Evolutionary conservation across 2,797 vertebrate genomes (phyloP).

Genomic region (Chrysocyon brachyurus): DNA sequence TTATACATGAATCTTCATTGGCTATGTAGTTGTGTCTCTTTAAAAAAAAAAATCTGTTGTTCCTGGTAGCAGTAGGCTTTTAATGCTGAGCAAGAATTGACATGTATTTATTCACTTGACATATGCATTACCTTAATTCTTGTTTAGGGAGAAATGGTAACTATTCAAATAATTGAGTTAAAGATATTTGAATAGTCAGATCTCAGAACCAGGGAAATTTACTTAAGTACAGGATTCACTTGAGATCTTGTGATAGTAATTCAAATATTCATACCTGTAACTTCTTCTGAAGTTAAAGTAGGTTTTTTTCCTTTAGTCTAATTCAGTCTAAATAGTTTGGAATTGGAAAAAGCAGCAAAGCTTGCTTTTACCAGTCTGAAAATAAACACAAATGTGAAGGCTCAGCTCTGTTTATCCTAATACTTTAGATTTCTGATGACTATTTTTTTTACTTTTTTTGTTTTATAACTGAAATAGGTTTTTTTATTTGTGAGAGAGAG

Average conservation of each 20-base stretch:
- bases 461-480: slow-evolving; percentile 25
- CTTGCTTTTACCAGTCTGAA: slow-evolving; percentile 40
- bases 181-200: slow-evolving; percentile 49
- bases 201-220: slow-evolving; percentile 25
- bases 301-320: neutral
- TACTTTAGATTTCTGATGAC: slow-evolving; percentile 13
- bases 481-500: neutral
- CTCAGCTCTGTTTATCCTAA: slow-evolving; percentile 10
- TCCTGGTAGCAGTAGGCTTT: neutral
- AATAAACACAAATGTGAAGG: slow-evolving; percentile 35
- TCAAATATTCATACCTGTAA: slow-evolving; percentile 50
- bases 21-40: neutral
- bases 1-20: neutral
- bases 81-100: slow-evolving; percentile 52
- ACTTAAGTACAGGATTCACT: slow-evolving; percentile 52
- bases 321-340: slow-evolving; percentile 29
- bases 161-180: slow-evolving; percentile 48
- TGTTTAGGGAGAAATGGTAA: slow-evolving; percentile 21
- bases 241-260: slow-evolving; percentile 48
- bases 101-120: slow-evolving; percentile 21
- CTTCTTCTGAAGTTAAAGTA: slow-evolving; percentile 6
- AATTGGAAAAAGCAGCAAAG: slow-evolving; percentile 32
- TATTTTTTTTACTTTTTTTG: slow-evolving; percentile 46
- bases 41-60: slow-evolving; percentile 8
- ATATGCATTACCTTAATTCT: slow-evolving; percentile 50